Base-by-base conservation (phyloP, 2,888 invertebrate genomes). In the Eupithecia pulchellata region DNA sequence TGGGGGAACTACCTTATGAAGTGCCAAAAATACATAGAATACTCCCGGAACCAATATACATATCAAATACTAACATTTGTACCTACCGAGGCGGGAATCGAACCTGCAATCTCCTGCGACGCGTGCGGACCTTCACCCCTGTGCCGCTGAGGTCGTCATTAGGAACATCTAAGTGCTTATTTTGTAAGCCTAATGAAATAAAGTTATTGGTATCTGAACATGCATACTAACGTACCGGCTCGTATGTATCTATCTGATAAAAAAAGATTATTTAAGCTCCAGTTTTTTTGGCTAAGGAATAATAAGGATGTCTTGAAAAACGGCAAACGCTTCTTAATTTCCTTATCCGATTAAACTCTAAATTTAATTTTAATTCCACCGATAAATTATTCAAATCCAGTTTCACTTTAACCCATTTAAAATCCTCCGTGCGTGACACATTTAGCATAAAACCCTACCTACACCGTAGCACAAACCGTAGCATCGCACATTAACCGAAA, bases 391-490 rank as follows among this genome's bases (percentile, higher is more conserved):
- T 55, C 34, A 64, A 36, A 57, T 20, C 62, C 62, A 61, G 67
- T 67, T 67, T 2, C 57, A 57, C 14, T 57, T n/a, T 64, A 47
- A 39, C 57, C 55, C 52, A 66, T 71, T 67, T 55, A 70, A 52
- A 52, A 75, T 55, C 20, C 62, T 72, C 79, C 84, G 77, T 79
- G 76, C 84, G 77, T 80, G 76, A 75, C 81, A 74, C 84, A 89
- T 87, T 87, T 9, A 47, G 86, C 80, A 25, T 25, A 86, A 88
- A 87, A 86, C 80, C 81, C 82, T 83, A 81, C n/a, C n/a, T n/a
- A n/a, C n/a, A n/a, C n/a, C n/a, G n/a, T n/a, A n/a, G n/a, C n/a
- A n/a, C n/a, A n/a, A n/a, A n/a, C 80, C 80, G 68, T 84, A 75
- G 85, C 69, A 86, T 85, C 72, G 20, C 68, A 76, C 77, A 82